A percentile compares a stretch with the other conserved stretches of the same genome.
Evolutionary conservation across 2,888 invertebrate genomes (phyloP).

Genomic region (Amphipyra tragopoginis): DNA sequence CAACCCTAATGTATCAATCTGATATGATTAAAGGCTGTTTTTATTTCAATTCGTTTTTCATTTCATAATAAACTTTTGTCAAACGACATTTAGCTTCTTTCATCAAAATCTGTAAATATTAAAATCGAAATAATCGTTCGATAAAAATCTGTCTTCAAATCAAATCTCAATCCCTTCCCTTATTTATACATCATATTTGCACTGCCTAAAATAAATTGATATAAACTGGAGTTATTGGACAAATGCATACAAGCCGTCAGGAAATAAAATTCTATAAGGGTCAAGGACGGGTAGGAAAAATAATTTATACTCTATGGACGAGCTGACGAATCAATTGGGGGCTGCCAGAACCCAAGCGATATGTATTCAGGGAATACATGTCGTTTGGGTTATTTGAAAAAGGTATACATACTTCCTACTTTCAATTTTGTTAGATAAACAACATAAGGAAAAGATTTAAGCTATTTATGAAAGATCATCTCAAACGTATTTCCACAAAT

Average conservation of each 20-base stretch:
- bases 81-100: too few relatives aligned
- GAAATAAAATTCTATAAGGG: constrained; percentile 25
- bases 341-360: neutral
- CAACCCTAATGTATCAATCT: constrained; percentile 31
- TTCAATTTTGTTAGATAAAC: too few relatives aligned
- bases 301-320: constrained; percentile 26
- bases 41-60: constrained; percentile 2
- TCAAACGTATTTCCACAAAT: too few relatives aligned
- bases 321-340: constrained; percentile 20
- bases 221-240: constrained; percentile 8
- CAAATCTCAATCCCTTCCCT: too few relatives aligned
- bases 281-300: constrained; percentile 13
- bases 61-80: neutral
- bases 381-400: too few relatives aligned
- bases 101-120: too few relatives aligned
- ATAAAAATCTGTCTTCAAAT: too few relatives aligned
- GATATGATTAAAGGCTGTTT: constrained; percentile 46
- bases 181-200: constrained; percentile 4
- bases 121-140: too few relatives aligned
- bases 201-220: constrained; percentile 10
- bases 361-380: neutral
- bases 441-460: too few relatives aligned
- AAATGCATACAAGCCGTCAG: constrained; percentile 15
- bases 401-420: too few relatives aligned
- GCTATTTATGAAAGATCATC: too few relatives aligned